Conservation (phyloP, 92 coral and sea anemone species). For the Pocillopora meandrina region DNA sequence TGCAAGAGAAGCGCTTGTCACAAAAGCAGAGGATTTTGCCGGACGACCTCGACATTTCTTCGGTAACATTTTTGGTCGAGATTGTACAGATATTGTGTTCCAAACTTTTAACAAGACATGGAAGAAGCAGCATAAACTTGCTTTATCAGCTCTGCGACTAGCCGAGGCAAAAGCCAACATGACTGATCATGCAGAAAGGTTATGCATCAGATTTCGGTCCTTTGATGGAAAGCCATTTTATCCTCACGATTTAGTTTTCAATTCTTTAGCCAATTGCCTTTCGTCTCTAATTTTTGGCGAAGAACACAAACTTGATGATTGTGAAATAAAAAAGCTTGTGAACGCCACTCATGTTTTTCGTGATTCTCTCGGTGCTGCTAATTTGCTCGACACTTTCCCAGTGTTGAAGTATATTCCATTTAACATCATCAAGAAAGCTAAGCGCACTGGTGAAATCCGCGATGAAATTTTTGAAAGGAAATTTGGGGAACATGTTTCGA, state of each 20-base stretch:
- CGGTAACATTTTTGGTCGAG: constrained; percentile 67
- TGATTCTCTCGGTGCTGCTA: constrained; percentile 79
- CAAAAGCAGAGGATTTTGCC: constrained; percentile 68
- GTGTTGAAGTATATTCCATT: constrained; percentile 68
- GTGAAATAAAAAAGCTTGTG: constrained; percentile 63
- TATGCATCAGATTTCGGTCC: constrained; percentile 44
- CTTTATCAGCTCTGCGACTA: constrained; percentile 51
- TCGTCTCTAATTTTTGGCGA: constrained; percentile 66
- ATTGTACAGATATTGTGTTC: constrained; percentile 69
- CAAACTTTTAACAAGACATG: constrained; percentile 59
- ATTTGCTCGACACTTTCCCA: constrained; percentile 86
- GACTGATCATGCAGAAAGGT: constrained; percentile 60
- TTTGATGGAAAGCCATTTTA: constrained; percentile 56
- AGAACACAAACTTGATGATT: constrained; percentile 52
- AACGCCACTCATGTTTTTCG: constrained; percentile 59
- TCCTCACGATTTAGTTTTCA: constrained; percentile 51
- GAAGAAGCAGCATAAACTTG: constrained; percentile 70
- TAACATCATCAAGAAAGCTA: constrained; percentile 50
- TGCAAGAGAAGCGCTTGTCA: constrained; percentile 83
- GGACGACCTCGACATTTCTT: constrained; percentile 76
- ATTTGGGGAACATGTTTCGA: constrained; percentile 62
- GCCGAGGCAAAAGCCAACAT: constrained; percentile 47
- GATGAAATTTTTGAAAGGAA: constrained; percentile 73
- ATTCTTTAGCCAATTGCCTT: constrained; percentile 69
- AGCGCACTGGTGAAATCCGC: constrained; percentile 45